Evolutionary conservation across 2,797 vertebrate genomes (phyloP).

Genomic region (Ibycter americanus): DNA sequence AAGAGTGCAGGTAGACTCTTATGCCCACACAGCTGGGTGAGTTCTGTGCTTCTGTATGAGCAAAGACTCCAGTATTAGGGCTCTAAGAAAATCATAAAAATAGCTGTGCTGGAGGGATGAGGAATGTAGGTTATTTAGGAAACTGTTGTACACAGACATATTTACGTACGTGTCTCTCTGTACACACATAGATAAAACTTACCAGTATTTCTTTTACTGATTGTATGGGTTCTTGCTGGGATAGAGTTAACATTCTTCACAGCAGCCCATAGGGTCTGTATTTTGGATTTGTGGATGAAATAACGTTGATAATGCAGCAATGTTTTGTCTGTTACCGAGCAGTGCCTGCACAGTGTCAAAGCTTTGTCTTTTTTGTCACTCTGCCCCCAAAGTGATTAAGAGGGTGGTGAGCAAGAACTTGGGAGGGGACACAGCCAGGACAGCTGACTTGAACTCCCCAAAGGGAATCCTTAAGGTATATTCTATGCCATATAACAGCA

Average conservation of each 20-base stretch:
- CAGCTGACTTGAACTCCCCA: neutral
- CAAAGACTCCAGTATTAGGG: neutral
- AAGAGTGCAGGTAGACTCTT: neutral
- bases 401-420: neutral
- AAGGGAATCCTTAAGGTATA: neutral
- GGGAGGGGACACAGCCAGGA: neutral
- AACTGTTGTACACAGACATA: neutral
- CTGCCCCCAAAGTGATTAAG: neutral
- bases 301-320: neutral
- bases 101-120: neutral
- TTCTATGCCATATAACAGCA: neutral
- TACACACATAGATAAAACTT: neutral
- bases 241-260: neutral
- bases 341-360: neutral
- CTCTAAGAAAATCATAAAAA: neutral
- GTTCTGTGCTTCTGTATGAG: neutral
- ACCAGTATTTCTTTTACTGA: neutral
- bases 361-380: neutral
- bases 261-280: neutral
- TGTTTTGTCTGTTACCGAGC: neutral
- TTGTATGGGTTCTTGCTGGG: neutral
- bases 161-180: neutral
- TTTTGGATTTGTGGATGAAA: neutral
- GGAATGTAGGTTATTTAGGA: neutral
- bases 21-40: neutral